phyloP scores from a whole-genome alignment of 2,113 vertebrate species.

The Mirounga angustirostris region DNA sequence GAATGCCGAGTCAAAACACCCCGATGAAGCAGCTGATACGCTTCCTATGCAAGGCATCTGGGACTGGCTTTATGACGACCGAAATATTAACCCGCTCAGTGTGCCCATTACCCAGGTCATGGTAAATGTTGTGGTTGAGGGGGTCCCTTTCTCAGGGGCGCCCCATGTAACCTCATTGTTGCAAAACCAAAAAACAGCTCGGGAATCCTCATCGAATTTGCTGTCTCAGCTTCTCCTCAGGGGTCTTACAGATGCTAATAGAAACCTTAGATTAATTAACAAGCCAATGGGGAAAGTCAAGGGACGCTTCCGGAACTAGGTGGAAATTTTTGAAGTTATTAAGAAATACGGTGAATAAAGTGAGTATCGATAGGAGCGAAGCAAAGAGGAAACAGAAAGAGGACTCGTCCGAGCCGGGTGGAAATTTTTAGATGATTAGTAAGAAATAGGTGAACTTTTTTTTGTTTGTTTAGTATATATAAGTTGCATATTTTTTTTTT shows the following conservation, averaged over 20 bases:
- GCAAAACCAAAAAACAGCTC: neutral
- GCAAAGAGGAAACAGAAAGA: neutral
- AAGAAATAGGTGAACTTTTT: neutral
- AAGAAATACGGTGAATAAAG: neutral
- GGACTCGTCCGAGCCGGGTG: neutral
- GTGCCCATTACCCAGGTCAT: neutral
- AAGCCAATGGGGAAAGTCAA: neutral
- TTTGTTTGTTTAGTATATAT: neutral
- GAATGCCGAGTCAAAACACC: neutral
- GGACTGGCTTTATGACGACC: neutral
- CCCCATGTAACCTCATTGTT: neutral
- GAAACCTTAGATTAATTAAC: conserved; percentile 28
- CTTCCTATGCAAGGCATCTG: neutral
- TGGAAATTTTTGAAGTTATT: neutral
- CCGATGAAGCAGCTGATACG: neutral
- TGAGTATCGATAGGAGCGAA: neutral
- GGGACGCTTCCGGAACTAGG: neutral
- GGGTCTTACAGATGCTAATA: conserved; percentile 56
- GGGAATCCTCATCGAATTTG: neutral
- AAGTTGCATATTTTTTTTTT: neutral
- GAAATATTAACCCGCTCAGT: no score
- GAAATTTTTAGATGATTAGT: neutral
- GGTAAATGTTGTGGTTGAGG: neutral
- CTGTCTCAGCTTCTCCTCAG: neutral
- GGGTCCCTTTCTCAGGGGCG: neutral